Evolutionary conservation across 2,113 vertebrate species (phyloP).

Genomic region (Nanorana parkeri): DNA sequence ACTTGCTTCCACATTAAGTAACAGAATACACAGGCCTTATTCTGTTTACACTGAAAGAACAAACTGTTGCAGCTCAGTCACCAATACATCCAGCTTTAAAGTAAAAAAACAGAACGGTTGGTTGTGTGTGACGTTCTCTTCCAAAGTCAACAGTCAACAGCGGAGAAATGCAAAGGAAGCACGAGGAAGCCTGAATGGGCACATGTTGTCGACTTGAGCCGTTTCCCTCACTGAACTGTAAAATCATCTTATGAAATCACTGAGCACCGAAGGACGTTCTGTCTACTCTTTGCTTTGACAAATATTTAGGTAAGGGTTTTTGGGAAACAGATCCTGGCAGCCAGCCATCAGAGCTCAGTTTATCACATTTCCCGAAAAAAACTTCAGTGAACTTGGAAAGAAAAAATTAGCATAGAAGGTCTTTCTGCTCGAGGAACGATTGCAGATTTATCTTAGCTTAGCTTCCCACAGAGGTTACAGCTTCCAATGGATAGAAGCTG

Average conservation of each 20-base stretch:
- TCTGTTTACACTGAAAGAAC: neutral
- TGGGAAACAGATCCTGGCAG: slow-evolving; percentile 4
- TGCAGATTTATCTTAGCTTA: neutral
- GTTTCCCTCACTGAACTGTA: slow-evolving; percentile 20
- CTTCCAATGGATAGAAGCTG: neutral
- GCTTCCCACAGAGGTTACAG: neutral
- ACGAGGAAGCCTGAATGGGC: neutral
- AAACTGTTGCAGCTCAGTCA: neutral
- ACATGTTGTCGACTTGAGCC: neutral
- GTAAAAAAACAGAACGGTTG: neutral
- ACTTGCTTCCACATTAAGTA: neutral
- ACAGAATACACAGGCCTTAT: neutral
- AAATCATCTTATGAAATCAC: slow-evolving; percentile 47
- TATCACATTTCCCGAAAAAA: neutral
- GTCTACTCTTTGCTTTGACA: slow-evolving; percentile 29
- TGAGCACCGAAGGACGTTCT: slow-evolving; percentile 37
- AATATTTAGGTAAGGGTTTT: slow-evolving; percentile 52
- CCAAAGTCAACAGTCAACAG: neutral
- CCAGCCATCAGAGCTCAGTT: neutral
- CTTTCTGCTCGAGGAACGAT: neutral
- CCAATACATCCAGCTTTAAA: neutral
- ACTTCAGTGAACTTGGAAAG: neutral
- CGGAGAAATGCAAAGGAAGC: neutral
- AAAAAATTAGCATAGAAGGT: neutral
- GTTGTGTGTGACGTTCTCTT: neutral